These are phyloP conservation scores for Sandelia bainsii DNA, from an alignment of 2,797 vertebrate genomes.

Conservation along the genomic window DNA sequence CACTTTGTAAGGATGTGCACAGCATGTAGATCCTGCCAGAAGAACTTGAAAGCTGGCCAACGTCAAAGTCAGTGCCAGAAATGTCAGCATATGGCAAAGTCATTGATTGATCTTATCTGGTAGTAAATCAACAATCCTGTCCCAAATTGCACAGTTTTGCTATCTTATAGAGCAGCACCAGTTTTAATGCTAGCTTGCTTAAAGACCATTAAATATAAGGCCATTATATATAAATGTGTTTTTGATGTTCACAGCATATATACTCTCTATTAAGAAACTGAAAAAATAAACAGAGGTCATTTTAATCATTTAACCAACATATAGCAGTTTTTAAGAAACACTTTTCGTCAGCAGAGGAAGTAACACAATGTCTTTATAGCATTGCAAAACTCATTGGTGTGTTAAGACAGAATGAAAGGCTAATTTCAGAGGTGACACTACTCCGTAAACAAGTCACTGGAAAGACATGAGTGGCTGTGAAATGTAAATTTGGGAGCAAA, in stretches of 20 bases:
- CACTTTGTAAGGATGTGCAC: constrained; percentile 29
- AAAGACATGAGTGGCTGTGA: too few relatives aligned
- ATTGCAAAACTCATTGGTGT: too few relatives aligned
- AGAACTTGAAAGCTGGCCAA: constrained; percentile 7
- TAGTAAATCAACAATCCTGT: constrained; percentile 4
- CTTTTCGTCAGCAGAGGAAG: too few relatives aligned
- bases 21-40: constrained; percentile 20
- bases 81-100: neutral
- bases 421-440: too few relatives aligned
- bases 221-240: neutral
- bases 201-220: neutral
- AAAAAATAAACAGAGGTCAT: too few relatives aligned
- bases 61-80: constrained; percentile 6
- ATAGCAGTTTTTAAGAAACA: too few relatives aligned
- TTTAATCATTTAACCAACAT: too few relatives aligned
- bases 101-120: neutral
- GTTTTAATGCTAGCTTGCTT: neutral
- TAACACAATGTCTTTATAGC: too few relatives aligned
- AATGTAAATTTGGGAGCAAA: too few relatives aligned
- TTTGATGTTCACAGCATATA: neutral
- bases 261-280: too few relatives aligned
- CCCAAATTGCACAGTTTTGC: neutral
- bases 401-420: too few relatives aligned
- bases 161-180: neutral
- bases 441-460: too few relatives aligned